phyloP scores from a whole-genome alignment of 2,888 invertebrate species.

The Pristionchus fissidentatus region DNA sequence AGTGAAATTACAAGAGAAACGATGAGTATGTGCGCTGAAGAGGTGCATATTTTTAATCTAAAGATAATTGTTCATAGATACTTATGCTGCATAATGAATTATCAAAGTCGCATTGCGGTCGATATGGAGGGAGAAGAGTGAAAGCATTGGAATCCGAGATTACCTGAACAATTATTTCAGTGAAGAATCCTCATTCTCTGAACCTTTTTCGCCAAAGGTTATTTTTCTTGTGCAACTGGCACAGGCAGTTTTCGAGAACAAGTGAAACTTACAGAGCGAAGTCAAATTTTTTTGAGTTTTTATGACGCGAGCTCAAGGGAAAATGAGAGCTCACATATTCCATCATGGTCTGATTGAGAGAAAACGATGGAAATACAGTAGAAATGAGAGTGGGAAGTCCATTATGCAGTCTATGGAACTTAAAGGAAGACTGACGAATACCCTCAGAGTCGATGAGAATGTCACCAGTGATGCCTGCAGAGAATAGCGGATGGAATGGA shows the following conservation, averaged over 20 bases:
- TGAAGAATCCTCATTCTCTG: too few relatives aligned
- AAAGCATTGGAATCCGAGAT: neutral
- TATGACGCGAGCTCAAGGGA: too few relatives aligned
- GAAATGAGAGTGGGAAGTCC: conserved; percentile 1
- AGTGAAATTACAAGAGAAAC: conserved; percentile 48
- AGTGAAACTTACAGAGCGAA: too few relatives aligned
- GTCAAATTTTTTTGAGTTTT: too few relatives aligned
- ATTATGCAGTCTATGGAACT: conserved; percentile 10
- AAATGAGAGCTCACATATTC: too few relatives aligned
- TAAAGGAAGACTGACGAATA: conserved; percentile 17
- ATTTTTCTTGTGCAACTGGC: too few relatives aligned
- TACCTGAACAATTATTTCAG: too few relatives aligned
- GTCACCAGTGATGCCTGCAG: conserved; percentile 3
- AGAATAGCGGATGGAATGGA: neutral
- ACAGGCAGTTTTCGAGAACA: too few relatives aligned
- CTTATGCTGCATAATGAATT: conserved; percentile 57
- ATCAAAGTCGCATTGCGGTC: conserved; percentile 58
- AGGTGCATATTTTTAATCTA: neutral
- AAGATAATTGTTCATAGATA: conserved; percentile 56
- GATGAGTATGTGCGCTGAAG: conserved; percentile 31
- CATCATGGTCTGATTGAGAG: conserved; percentile 1
- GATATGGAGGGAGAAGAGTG: conserved; percentile 53
- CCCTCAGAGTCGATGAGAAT: conserved; percentile 14
- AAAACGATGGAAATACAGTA: neutral
- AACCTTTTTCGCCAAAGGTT: too few relatives aligned